Evolutionary conservation across 2,888 invertebrate genomes (phyloP).

Genomic region (Lithosia quadra): DNA sequence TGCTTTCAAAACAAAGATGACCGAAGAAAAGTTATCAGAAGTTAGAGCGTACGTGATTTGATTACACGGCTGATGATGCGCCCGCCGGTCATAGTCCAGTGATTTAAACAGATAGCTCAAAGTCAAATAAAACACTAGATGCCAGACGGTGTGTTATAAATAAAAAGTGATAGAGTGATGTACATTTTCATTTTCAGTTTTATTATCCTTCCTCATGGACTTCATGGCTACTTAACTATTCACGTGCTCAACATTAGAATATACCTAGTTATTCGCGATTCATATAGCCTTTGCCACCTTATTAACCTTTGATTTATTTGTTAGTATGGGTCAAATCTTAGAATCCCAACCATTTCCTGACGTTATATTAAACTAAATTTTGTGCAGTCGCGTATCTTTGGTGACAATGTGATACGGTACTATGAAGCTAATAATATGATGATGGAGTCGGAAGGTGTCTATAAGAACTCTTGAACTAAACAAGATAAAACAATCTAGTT

Average conservation of each 20-base stretch:
- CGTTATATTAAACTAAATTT: too few relatives aligned
- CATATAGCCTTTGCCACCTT: not conserved
- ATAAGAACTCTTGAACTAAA: too few relatives aligned
- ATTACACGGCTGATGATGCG: not conserved
- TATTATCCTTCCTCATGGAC: not conserved
- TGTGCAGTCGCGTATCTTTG: too few relatives aligned
- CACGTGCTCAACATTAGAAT: not conserved
- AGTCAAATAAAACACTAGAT: constrained; percentile 5
- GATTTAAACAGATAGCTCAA: not conserved
- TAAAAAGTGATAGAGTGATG: constrained; percentile 2
- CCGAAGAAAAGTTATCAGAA: constrained; percentile 7
- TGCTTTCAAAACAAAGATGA: not conserved
- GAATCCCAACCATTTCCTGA: too few relatives aligned
- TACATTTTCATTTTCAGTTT: not conserved
- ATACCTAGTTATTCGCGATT: not conserved
- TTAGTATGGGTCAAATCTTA: too few relatives aligned
- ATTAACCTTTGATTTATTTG: too few relatives aligned
- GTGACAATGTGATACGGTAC: too few relatives aligned
- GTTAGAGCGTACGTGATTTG: constrained; percentile 4
- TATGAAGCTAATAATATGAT: too few relatives aligned
- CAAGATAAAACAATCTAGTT: too few relatives aligned
- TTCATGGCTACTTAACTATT: not conserved
- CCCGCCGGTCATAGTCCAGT: constrained; percentile 12
- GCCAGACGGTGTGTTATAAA: constrained; percentile 1
- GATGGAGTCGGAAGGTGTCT: too few relatives aligned